A percentile compares a stretch with the other conserved stretches of the same genome.
Evolutionary conservation across 2,888 invertebrate species (phyloP).

Genomic region (Dynastes tityus): DNA sequence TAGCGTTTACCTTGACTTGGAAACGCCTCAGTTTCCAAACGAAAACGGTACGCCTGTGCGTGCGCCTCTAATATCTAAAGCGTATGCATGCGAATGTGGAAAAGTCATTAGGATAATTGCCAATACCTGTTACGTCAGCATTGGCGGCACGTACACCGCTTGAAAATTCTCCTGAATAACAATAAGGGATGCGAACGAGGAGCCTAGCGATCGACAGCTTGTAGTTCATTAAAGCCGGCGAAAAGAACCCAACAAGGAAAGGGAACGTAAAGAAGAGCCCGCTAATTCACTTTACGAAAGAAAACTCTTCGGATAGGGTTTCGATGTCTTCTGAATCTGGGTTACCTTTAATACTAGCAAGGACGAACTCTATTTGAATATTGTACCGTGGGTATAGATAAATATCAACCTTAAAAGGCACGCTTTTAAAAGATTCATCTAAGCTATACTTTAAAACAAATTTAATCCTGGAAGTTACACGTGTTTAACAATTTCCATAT

Average conservation of each 20-base stretch:
- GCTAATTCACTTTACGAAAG: conserved; percentile 13
- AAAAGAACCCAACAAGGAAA: not conserved
- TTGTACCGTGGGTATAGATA: too few relatives aligned
- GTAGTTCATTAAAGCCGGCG: not conserved
- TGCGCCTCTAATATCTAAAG: not conserved
- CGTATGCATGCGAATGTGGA: conserved; percentile 8
- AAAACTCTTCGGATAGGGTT: not conserved
- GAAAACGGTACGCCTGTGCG: conserved; percentile 7
- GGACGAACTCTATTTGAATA: too few relatives aligned
- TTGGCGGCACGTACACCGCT: conserved; percentile 7
- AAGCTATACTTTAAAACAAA: too few relatives aligned
- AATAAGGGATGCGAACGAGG: not conserved
- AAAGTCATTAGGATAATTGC: conserved; percentile 27
- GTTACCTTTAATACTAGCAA: too few relatives aligned
- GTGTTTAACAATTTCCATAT: too few relatives aligned
- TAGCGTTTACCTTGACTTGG: conserved; percentile 30
- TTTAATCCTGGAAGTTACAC: too few relatives aligned
- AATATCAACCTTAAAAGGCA: too few relatives aligned
- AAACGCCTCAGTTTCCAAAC: conserved; percentile 31
- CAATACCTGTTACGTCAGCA: conserved; percentile 12
- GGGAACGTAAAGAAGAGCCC: not conserved
- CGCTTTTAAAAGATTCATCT: too few relatives aligned
- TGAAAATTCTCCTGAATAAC: conserved; percentile 21
- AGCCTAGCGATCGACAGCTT: not conserved
- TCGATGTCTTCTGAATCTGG: too few relatives aligned